Percentiles rank a stretch among this genome's conserved stretches.
Evolutionary conservation across 2,113 vertebrate genomes (phyloP).

Genomic region (Ceratotherium simum): DNA sequence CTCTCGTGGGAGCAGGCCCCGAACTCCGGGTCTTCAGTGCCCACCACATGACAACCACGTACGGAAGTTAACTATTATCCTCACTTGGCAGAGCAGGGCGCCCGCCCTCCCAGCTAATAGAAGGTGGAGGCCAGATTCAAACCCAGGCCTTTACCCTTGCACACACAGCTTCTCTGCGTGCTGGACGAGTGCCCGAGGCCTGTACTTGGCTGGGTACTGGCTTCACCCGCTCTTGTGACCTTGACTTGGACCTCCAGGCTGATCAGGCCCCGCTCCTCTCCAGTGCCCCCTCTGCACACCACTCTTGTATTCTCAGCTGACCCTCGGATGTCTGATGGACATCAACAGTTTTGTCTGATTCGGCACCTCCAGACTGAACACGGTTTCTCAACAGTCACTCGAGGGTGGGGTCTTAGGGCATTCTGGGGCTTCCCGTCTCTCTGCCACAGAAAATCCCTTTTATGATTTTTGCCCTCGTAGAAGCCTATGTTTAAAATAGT

Average conservation of each 20-base stretch:
- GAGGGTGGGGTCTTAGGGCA: rapidly evolving
- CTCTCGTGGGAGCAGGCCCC: neutral
- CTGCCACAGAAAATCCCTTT: neutral
- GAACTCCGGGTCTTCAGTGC: neutral
- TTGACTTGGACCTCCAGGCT: neutral
- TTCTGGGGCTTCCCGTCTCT: neutral
- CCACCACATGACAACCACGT: rapidly evolving
- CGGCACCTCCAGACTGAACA: neutral
- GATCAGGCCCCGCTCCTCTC: neutral
- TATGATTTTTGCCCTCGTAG: neutral
- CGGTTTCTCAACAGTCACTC: neutral
- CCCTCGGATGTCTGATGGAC: rapidly evolving
- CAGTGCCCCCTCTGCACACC: rapidly evolving
- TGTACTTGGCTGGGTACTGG: neutral
- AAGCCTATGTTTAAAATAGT: neutral
- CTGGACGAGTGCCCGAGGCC: neutral
- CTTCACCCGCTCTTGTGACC: neutral
- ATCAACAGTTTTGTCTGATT: no score
- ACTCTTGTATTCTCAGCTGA: neutral
- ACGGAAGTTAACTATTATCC: rapidly evolving
- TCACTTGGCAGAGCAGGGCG: neutral
- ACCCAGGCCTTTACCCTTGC: neutral
- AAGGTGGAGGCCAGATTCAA: neutral
- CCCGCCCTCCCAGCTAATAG: neutral
- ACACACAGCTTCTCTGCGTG: rapidly evolving